Evolutionary conservation across 64 coral and sea anemone species (phyloP).

Genomic region (Montipora capricornis): DNA sequence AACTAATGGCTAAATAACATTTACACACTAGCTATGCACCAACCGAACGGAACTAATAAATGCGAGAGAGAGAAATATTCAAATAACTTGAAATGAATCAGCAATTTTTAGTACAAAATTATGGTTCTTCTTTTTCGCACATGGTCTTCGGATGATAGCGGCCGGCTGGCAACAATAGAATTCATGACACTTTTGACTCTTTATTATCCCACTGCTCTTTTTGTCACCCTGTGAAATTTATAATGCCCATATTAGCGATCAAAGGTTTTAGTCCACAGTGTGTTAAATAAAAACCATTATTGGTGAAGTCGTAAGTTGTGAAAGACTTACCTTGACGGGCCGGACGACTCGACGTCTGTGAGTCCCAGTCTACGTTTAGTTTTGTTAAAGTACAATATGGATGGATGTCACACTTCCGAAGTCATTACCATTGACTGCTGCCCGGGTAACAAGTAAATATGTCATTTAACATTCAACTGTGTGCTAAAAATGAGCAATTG

Average conservation of each 20-base stretch:
- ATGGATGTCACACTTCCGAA: neutral
- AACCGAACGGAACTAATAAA: too few species aligned
- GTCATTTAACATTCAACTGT: conserved; percentile 13
- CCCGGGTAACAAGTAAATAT: conserved; percentile 30
- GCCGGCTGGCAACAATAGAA: neutral
- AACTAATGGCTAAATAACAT: neutral
- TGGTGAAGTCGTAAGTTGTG: neutral
- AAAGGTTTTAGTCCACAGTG: neutral
- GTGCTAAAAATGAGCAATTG: conserved; percentile 17
- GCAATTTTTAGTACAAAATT: neutral
- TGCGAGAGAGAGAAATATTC: neutral
- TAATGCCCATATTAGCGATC: neutral
- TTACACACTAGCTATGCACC: neutral
- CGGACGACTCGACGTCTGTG: neutral
- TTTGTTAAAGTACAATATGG: neutral
- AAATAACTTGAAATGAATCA: neutral
- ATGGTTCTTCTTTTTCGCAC: neutral
- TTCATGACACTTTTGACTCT: neutral
- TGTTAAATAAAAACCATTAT: neutral
- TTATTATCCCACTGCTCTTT: conserved; percentile 1
- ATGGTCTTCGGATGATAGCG: neutral
- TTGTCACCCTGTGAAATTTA: neutral
- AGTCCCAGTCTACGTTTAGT: neutral
- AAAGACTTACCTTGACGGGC: neutral
- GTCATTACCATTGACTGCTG: conserved; percentile 6